Percentiles rank a stretch among this genome's conserved stretches.
Evolutionary conservation across 1,140 invertebrate species (phyloP).

Genomic region (Anoplolepis gracilipes): DNA sequence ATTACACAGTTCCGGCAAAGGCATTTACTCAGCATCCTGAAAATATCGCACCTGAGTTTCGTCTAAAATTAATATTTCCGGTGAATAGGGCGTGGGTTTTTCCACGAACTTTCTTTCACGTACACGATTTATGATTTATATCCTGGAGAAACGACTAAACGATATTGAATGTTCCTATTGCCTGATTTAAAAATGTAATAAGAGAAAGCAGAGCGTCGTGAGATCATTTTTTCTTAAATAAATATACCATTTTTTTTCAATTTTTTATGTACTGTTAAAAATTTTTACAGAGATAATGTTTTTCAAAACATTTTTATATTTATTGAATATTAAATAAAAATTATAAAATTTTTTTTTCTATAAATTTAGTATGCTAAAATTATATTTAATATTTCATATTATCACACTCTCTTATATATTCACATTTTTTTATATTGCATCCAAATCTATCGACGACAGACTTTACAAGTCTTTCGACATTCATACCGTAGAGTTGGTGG

Average conservation of each 20-base stretch:
- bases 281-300: not conserved
- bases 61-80: constrained; percentile 64
- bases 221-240: not conserved
- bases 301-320: not conserved
- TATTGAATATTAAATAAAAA: not conserved
- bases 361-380: not conserved
- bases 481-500: constrained; percentile 69
- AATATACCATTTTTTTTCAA: too few species aligned
- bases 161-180: constrained; percentile 28
- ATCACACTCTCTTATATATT: not conserved
- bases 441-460: constrained; percentile 44
- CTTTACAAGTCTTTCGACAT: constrained; percentile 57
- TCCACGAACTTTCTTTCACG: not conserved
- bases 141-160: not conserved
- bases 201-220: constrained; percentile 33
- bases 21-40: constrained; percentile 9
- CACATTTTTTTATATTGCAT: constrained; percentile 7
- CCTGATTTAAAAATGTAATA: constrained; percentile 17
- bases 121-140: constrained; percentile 36
- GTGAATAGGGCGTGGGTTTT: constrained; percentile 21
- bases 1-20: constrained; percentile 64
- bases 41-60: constrained; percentile 48
- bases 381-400: not conserved
- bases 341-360: not conserved
- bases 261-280: not conserved